Evolutionary conservation across 1,140 invertebrate genomes (phyloP), one percentile per base, ranked within the genome.

Genomic region (Tenebrio molitor): DNA sequence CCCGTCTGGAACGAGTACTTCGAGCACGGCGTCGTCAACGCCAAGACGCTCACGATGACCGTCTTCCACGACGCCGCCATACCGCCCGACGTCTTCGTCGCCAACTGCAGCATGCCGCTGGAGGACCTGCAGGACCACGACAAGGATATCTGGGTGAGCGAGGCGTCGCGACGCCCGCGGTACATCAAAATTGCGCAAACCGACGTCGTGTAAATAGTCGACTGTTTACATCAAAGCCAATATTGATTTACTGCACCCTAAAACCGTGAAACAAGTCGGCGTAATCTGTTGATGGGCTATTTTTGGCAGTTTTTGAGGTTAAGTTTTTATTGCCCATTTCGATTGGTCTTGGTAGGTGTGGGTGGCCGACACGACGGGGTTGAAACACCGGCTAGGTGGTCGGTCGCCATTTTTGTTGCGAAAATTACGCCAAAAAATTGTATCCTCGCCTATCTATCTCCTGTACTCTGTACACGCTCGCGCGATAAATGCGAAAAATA

Each of bases 21-120:
- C 85, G 91, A 91, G 69, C 92, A 95, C 77, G 95, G 97, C 78
- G 94, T 99, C 16, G 93, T 95, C 79, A 93, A 96, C 85, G 97
- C 94, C 50, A 90, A 93, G 78, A 93, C 90, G 81, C 88, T 99
- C 71, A 96, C 95, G 71, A 90, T 99, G 80, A 99, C 97, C 23
- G 95, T 99, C 77, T 99, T 99, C 87, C 97, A 99, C 84, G 96
- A 99, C 89, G 96, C 97, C 75, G 96, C 97, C 41, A 93, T 99
- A 79, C 96, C 96, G 74, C 96, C 97, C 17, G 97, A 99, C 85
- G 96, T 97, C 83, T 99, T 99, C 88, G 97, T 99, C 69, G 97
- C 98, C 71, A 99, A 99, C 85, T 98, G 95, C 86, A 94, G 90
- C 77, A 94, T 99, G 79, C 90, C 94, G 53, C 97, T 99, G 84